A percentile compares a stretch with the other conserved stretches of the same genome.
Conservation (phyloP, 2,113 vertebrate genomes). For the Suricata suricatta region DNA sequence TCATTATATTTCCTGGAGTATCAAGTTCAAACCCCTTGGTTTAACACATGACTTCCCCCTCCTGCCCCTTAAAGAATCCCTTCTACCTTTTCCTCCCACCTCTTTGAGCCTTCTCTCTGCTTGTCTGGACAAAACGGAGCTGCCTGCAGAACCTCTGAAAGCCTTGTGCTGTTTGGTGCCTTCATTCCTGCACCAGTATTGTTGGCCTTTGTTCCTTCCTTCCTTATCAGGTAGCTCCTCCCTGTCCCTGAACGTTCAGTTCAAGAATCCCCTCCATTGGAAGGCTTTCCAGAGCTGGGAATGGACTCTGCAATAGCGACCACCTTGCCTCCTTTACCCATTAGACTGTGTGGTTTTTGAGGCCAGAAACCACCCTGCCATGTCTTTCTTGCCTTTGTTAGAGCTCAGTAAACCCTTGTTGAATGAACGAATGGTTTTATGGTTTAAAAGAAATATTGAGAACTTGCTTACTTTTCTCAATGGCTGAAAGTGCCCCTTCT, state of each 20-base stretch:
- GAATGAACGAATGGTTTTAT: slow-evolving; percentile 33
- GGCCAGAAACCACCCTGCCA: neutral
- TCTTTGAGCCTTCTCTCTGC: neutral
- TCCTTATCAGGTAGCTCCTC: neutral
- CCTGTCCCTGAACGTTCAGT: neutral
- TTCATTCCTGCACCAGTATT: neutral
- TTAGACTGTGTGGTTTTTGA: neutral
- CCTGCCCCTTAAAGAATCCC: neutral
- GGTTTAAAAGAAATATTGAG: slow-evolving; percentile 24
- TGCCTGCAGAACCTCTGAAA: neutral
- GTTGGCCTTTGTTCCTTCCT: neutral
- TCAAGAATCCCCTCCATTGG: neutral
- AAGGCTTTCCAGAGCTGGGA: neutral
- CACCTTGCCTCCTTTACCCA: neutral
- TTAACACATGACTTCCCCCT: neutral
- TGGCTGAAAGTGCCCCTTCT: neutral
- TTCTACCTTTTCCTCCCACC: neutral
- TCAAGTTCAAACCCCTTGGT: slow-evolving; percentile 5
- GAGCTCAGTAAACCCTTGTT: neutral
- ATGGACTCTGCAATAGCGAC: neutral
- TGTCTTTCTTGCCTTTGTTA: slow-evolving; percentile 31
- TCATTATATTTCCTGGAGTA: neutral
- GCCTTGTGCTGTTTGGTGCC: neutral
- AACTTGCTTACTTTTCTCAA: slow-evolving; percentile 35
- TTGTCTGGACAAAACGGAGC: neutral